Conservation (phyloP, 2,888 invertebrate genomes). For the Galeopsomyia nigrocyanea region DNA sequence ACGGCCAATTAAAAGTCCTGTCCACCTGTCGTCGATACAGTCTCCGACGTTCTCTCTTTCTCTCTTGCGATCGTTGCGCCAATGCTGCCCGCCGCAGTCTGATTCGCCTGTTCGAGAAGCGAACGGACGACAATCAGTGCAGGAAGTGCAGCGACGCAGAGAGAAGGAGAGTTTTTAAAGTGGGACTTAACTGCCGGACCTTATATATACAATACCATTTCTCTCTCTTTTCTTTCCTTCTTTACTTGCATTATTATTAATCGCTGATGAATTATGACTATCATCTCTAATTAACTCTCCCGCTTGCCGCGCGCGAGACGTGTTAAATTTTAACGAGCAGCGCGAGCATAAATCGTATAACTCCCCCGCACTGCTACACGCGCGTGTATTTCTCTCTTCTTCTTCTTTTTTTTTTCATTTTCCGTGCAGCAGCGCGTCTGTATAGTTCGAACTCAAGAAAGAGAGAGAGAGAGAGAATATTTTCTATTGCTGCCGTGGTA, state of each 20-base stretch:
- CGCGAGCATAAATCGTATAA: slow-evolving; percentile 23
- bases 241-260: slow-evolving; percentile 10
- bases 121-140: slow-evolving; percentile 65
- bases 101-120: slow-evolving; percentile 30
- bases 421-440: slow-evolving; percentile 10
- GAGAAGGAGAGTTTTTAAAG: slow-evolving; percentile 53
- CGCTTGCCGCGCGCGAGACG: not conserved
- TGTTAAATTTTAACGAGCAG: slow-evolving; percentile 24
- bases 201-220: slow-evolving; percentile 49
- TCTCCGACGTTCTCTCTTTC: not conserved
- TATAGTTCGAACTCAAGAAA: no score
- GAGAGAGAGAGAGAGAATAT: no score
- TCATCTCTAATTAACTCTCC: not conserved
- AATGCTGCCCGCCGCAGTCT: slow-evolving; percentile 20
- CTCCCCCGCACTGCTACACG: slow-evolving; percentile 9
- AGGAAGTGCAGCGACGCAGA: slow-evolving; percentile 64
- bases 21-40: slow-evolving; percentile 20
- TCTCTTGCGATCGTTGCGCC: no score
- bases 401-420: not conserved
- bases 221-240: not conserved
- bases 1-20: slow-evolving; percentile 31
- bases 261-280: slow-evolving; percentile 29
- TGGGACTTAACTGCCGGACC: slow-evolving; percentile 55
- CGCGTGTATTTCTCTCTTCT: no score
- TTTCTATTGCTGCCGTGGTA: no score